A percentile compares a stretch with the other conserved stretches of the same genome.
Evolutionary conservation across 1,140 invertebrate genomes (phyloP).

Genomic region (Agrypnia vestita): DNA sequence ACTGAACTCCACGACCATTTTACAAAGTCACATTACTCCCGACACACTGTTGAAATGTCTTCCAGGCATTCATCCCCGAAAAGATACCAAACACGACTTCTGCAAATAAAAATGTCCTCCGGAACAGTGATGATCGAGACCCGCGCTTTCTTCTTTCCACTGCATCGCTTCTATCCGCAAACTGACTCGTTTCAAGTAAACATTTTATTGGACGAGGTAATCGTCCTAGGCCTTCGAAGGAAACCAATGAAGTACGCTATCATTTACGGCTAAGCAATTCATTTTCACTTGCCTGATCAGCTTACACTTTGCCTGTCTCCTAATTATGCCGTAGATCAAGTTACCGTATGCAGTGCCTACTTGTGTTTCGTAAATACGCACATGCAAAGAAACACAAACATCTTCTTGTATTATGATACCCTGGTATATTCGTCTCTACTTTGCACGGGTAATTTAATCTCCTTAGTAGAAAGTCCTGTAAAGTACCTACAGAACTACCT

Average conservation of each 20-base stretch:
- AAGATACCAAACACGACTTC: slow-evolving; percentile 4
- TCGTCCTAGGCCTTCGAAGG: slow-evolving; percentile 21
- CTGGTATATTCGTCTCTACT: background rate
- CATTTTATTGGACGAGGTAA: slow-evolving; percentile 31
- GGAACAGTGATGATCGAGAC: background rate
- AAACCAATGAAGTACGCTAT: slow-evolving; percentile 59
- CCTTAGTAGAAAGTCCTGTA: too few species aligned
- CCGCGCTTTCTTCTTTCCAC: background rate
- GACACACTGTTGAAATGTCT: background rate
- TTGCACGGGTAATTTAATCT: background rate
- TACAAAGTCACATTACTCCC: slow-evolving; percentile 38
- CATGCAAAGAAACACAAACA: slow-evolving; percentile 4
- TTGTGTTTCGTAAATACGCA: slow-evolving; percentile 16
- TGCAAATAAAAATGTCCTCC: background rate
- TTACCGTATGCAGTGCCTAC: slow-evolving; percentile 34
- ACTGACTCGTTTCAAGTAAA: background rate
- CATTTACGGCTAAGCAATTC: slow-evolving; percentile 50
- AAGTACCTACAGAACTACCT: too few species aligned
- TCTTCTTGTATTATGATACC: background rate
- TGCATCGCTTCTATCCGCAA: background rate
- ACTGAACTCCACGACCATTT: slow-evolving; percentile 52
- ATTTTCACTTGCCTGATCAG: slow-evolving; percentile 53
- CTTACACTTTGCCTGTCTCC: slow-evolving; percentile 51
- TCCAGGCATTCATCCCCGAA: background rate
- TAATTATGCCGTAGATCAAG: slow-evolving; percentile 47